Percentiles rank a stretch among this genome's conserved stretches.
phyloP scores from a whole-genome alignment of 2,113 vertebrate genomes.

The cat (Felis catus) region DNA sequence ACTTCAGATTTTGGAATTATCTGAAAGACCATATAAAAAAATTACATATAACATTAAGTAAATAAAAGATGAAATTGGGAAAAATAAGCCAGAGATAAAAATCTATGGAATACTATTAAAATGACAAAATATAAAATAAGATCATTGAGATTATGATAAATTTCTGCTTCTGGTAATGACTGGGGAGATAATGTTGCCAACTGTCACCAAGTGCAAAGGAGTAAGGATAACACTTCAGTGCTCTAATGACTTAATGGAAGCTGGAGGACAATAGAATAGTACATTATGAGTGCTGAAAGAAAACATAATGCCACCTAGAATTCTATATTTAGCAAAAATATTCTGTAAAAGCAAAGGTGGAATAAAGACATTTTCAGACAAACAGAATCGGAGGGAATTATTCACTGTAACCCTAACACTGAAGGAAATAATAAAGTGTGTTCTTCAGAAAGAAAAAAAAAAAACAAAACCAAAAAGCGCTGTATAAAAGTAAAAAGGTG shows the following conservation, averaged over 20 bases:
- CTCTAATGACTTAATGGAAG: neutral
- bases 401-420: neutral
- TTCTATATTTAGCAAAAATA: neutral
- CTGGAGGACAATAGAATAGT: neutral
- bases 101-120: neutral
- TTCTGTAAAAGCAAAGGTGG: neutral
- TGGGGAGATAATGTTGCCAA: neutral
- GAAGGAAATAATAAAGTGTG: neutral
- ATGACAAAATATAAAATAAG: neutral
- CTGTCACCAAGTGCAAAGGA: neutral
- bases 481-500: neutral
- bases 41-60: neutral
- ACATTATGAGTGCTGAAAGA: neutral
- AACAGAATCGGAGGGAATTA: neutral
- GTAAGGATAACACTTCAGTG: neutral
- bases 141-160: neutral
- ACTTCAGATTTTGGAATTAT: neutral
- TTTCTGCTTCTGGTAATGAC: neutral
- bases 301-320: neutral
- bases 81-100: neutral
- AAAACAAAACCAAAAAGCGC: neutral
- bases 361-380: neutral
- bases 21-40: slow-evolving; percentile 3
- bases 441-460: neutral
- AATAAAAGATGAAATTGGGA: neutral